Base-by-base conservation (phyloP, 1,140 invertebrate genomes). In the Polypedilum vanderplanki region DNA sequence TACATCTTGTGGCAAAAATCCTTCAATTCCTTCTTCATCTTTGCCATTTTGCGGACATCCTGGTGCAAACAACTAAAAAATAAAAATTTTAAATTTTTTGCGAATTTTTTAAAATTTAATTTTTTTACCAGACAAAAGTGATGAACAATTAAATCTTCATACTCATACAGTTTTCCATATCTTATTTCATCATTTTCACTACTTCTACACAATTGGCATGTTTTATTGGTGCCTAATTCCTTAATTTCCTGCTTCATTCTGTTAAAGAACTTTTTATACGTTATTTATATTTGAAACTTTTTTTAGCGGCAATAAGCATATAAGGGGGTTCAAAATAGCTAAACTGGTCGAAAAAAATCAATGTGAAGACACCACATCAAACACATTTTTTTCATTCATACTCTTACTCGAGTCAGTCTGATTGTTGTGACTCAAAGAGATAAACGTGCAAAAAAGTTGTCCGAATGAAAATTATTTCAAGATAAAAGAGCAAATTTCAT, bases 401-500 rank as follows among this genome's bases (percentile, higher is more conserved):
- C 24, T 33, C 24, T 33, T n/a, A n/a, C n/a, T n/a, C n/a, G n/a
- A n/a, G n/a, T n/a, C n/a, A 33, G 24, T 33, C 24, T 33, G 24
- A 33, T 33, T 33, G 1, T 33, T 33, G 24, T 57, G 46, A 57
- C 46, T 57, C 46, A 33, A 33, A 33, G 46, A 57, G 12, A 57
- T n/a, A 57, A 57, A 57, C 46, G 46, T 57, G 46, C 46, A 57
- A 57, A 57, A 57, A 15, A 57, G 15, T 57, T 57, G n/a, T 57
- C 46, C 46, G 46, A 57, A 57, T 57, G 46, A 57, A 57, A 57
- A 12, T 57, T 57, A 12, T 57, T 57, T 57, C 46, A 57, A 57
- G 46, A 57, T 57, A 57, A 57, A 57, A n/a, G n/a, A 57, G n/a
- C 46, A 57, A 57, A 57, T 57, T n/a, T 57, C n/a, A 57, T n/a